Base-by-base conservation (phyloP, 2,888 invertebrate species). In the Blastobasis adustella region DNA sequence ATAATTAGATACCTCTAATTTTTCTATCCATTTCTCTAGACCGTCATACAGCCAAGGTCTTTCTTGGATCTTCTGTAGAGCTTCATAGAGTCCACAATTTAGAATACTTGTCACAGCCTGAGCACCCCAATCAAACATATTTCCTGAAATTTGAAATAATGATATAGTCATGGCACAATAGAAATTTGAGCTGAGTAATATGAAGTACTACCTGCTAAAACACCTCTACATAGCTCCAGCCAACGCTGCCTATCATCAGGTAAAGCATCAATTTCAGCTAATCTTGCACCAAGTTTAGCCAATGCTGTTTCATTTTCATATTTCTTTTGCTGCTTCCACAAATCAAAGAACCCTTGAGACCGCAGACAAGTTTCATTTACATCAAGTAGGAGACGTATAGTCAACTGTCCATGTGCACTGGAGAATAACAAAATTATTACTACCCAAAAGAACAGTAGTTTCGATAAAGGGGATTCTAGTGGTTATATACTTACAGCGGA, bases 81-180 rank as follows among this genome's bases (percentile, higher is more conserved):
- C 98, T 71, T 96, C 93, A 62, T 92, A 88, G 58, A 98, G 93
- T 48, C 95, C 95, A 85, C 98, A 95, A 76, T 97, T 95, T 86
- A 98, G 90, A 58, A 98, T 92, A 63, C 92, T 91, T 10, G 95
- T 93, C 4, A 97, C 95, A 70, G 96, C 97, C 78, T 95, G 94
- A 2, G 98, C 98, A 50, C 98, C 98, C 97, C 98, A 98, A 80
- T 99, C 98, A 87, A 98, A 98, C 86, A 98, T 96, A 79, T 99
- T 99, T 36, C 98, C 97, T 72, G 91, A n/a, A 65, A 59, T 53
- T 52, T 46, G 37, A 60, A 54, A 49, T 41, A 51, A 10, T n/a
- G 45, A 46, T 23, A 23, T 3, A 23, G 23, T 23, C 23, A 23
- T 23, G 23, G 23, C 23, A 23, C 23, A 23, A 23, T 23, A 2